A percentile compares a stretch with the other conserved stretches of the same genome.
Conservation (phyloP, 2,888 invertebrate species). For the Rhabditoides inermis region DNA sequence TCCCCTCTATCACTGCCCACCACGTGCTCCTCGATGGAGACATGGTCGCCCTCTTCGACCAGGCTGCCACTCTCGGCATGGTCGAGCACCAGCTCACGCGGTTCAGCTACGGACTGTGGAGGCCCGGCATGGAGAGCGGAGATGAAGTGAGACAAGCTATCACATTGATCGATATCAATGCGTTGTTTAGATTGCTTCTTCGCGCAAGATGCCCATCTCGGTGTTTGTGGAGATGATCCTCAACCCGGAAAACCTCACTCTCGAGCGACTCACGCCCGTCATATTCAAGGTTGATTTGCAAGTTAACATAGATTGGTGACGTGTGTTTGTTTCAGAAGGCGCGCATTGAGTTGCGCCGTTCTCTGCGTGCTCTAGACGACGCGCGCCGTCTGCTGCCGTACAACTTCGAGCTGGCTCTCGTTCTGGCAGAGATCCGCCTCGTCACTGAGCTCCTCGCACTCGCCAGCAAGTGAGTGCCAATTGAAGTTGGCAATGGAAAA, state of each 20-base stretch:
- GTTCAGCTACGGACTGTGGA: slow-evolving; percentile 29
- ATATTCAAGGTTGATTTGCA: slow-evolving; percentile 58
- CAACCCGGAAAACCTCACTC: slow-evolving; percentile 61
- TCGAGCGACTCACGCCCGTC: slow-evolving; percentile 61
- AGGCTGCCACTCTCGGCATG: slow-evolving; percentile 37
- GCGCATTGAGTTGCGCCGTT: slow-evolving; percentile 34
- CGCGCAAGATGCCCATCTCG: slow-evolving; percentile 32
- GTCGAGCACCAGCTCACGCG: slow-evolving; percentile 45
- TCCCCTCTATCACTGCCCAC: slow-evolving; percentile 42
- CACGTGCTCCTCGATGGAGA: slow-evolving; percentile 41
- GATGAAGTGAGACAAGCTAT: slow-evolving; percentile 3
- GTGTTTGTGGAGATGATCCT: slow-evolving; percentile 58
- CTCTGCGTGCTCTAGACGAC: slow-evolving; percentile 28
- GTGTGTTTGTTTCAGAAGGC: slow-evolving; percentile 31
- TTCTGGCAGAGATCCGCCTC: slow-evolving; percentile 59
- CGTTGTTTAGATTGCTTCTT: not conserved
- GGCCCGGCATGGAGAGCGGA: slow-evolving; percentile 7
- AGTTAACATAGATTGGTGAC: not conserved
- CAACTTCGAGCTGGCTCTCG: slow-evolving; percentile 45
- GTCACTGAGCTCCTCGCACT: slow-evolving; percentile 63
- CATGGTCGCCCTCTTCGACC: slow-evolving; percentile 42
- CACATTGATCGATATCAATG: not conserved
- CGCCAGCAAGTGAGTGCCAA: slow-evolving; percentile 55
- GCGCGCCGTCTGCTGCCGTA: slow-evolving; percentile 34
- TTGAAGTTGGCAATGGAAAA: not conserved